Conservation (phyloP, 1,140 invertebrate genomes). For the Condylostylus longicornis region DNA sequence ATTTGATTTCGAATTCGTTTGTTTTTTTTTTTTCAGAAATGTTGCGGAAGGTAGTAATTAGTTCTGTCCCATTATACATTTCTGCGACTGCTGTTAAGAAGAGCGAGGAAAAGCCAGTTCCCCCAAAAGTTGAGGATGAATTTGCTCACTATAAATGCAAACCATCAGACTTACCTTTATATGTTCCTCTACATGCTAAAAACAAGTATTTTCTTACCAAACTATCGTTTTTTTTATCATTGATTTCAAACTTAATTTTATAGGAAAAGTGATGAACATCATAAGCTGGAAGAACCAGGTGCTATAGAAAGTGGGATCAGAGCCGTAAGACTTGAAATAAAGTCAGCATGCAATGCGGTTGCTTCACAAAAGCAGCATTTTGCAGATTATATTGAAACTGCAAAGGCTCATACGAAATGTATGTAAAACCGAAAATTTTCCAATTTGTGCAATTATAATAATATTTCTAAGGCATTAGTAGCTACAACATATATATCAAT, state of each 20-base stretch:
- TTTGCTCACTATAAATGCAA: slow-evolving; percentile 14
- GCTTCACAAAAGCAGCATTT: slow-evolving; percentile 16
- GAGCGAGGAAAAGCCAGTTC: no score
- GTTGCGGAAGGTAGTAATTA: no score
- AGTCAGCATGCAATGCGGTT: slow-evolving; percentile 14
- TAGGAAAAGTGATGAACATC: neutral
- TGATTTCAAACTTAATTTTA: neutral
- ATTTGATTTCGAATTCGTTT: no score
- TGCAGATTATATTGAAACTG: slow-evolving; percentile 16
- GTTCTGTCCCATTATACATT: no score
- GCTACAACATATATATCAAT: no score
- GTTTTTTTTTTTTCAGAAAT: no score
- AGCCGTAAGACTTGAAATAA: slow-evolving; percentile 16
- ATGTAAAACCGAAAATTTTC: neutral
- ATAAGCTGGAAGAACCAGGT: slow-evolving; percentile 8
- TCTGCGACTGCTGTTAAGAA: no score
- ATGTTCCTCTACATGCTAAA: slow-evolving; percentile 14
- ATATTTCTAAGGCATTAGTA: no score
- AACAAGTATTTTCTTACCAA: slow-evolving; percentile 7
- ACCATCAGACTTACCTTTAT: slow-evolving; percentile 24
- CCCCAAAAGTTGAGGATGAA: slow-evolving; percentile 1
- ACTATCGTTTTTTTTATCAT: slow-evolving; percentile 2
- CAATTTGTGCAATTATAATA: neutral
- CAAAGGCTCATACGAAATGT: slow-evolving; percentile 21
- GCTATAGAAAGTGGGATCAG: slow-evolving; percentile 19